Percentiles rank a stretch among this genome's conserved stretches.
These are phyloP conservation scores for Ranitomeya imitator DNA, from an alignment of 2,113 vertebrate species.

Conservation along the genomic window DNA sequence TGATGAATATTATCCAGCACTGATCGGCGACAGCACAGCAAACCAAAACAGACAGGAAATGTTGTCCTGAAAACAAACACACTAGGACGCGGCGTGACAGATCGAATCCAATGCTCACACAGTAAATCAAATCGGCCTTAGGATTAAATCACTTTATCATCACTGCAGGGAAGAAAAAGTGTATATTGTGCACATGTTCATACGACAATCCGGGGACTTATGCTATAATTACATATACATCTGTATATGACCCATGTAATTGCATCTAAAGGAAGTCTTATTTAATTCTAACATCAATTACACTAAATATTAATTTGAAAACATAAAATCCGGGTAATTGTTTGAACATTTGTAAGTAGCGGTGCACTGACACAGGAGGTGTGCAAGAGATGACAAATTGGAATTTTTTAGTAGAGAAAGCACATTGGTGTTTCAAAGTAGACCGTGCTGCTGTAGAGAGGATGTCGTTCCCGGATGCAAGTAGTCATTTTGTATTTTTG, in stretches of 20 bases:
- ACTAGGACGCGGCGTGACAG: not conserved
- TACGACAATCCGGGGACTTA: not conserved
- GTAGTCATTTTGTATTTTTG: too few species aligned
- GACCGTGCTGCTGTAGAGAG: too few species aligned
- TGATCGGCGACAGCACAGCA: slow-evolving; percentile 21
- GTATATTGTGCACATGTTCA: not conserved
- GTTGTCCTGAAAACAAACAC: slow-evolving; percentile 9
- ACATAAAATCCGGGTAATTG: not conserved
- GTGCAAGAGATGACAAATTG: not conserved
- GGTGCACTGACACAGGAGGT: not conserved
- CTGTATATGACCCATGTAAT: not conserved
- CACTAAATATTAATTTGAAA: not conserved
- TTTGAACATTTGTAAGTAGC: not conserved
- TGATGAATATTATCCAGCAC: slow-evolving; percentile 34
- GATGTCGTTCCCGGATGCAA: too few species aligned
- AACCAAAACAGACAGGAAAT: slow-evolving; percentile 17
- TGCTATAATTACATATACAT: not conserved
- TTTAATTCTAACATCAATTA: not conserved
- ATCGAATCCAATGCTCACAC: not conserved
- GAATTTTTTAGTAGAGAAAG: too few species aligned
- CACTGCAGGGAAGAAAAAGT: not conserved
- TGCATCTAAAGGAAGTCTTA: not conserved
- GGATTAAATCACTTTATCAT: not conserved
- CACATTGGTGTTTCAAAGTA: too few species aligned
- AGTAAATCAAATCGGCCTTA: not conserved